These are phyloP conservation scores for Odontocolon sp. DNA, from an alignment of 2,888 invertebrate genomes.

Conservation along the genomic window DNA sequence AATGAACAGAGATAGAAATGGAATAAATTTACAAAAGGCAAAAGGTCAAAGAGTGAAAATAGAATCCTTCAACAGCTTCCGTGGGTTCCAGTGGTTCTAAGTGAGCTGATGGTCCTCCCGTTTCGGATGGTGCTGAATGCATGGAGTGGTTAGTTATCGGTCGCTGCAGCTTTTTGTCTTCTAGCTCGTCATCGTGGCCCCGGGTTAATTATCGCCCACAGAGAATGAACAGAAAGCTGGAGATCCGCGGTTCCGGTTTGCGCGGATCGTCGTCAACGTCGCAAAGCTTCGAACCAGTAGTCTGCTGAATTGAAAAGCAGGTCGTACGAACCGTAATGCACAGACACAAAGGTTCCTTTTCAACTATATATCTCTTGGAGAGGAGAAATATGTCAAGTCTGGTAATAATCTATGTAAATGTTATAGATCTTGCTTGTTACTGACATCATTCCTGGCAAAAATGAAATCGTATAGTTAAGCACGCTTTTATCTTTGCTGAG, in stretches of 20 bases:
- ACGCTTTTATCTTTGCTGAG: too few relatives aligned
- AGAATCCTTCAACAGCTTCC: constrained; percentile 14
- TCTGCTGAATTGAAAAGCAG: constrained; percentile 11
- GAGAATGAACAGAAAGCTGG: constrained; percentile 38
- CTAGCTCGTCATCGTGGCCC: constrained; percentile 20
- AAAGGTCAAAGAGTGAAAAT: constrained; percentile 44
- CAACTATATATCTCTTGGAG: constrained; percentile 7
- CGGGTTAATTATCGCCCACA: constrained; percentile 44
- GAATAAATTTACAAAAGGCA: constrained; percentile 21
- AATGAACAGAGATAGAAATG: not conserved
- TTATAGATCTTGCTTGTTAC: not conserved
- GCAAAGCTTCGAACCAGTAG: constrained; percentile 5
- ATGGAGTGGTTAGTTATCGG: constrained; percentile 48
- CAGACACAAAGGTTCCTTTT: constrained; percentile 22
- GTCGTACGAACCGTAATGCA: constrained; percentile 10
- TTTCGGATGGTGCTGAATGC: not conserved
- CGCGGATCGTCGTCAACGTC: constrained; percentile 34
- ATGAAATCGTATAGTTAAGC: too few relatives aligned
- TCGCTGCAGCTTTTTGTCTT: constrained; percentile 33
- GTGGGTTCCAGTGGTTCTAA: not conserved
- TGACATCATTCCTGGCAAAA: too few relatives aligned
- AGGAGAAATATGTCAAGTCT: not conserved
- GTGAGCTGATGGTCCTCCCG: not conserved
- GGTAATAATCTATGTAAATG: not conserved
- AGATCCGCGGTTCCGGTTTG: constrained; percentile 14